These are phyloP conservation scores for Cephalophus harveyi DNA, from an alignment of 2,113 vertebrate species.

Conservation along the genomic window DNA sequence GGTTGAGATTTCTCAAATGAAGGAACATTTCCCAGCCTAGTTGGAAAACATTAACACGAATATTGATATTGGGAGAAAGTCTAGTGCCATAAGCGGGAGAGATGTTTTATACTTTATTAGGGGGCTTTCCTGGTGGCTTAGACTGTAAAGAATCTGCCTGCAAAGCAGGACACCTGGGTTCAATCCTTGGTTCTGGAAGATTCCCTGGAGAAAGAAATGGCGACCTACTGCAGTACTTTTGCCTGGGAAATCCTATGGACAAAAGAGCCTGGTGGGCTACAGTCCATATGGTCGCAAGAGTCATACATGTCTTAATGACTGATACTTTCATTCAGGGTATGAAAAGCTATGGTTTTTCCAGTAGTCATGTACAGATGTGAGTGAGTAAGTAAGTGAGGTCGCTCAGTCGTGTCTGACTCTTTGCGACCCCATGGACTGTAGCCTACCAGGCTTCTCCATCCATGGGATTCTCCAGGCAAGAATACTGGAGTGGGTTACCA, in stretches of 20 bases:
- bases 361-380: background rate
- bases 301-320: background rate
- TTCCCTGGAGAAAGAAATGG: background rate
- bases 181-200: background rate
- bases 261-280: background rate
- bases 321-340: background rate
- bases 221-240: background rate
- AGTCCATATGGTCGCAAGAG: background rate
- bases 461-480: no score
- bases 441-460: background rate
- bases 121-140: background rate
- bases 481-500: no score
- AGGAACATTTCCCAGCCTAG: background rate
- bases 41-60: fast-evolving
- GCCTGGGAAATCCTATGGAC: background rate
- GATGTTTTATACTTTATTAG: background rate
- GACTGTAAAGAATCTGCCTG: background rate
- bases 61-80: background rate
- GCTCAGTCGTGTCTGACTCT: background rate
- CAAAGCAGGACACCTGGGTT: background rate
- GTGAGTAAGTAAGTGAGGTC: background rate
- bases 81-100: background rate
- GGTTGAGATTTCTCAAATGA: background rate
- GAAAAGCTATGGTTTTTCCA: background rate
- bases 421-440: background rate